A percentile compares a stretch with the other conserved stretches of the same genome.
Conservation (phyloP, 2,888 invertebrate species). For the Mamestra brassicae region DNA sequence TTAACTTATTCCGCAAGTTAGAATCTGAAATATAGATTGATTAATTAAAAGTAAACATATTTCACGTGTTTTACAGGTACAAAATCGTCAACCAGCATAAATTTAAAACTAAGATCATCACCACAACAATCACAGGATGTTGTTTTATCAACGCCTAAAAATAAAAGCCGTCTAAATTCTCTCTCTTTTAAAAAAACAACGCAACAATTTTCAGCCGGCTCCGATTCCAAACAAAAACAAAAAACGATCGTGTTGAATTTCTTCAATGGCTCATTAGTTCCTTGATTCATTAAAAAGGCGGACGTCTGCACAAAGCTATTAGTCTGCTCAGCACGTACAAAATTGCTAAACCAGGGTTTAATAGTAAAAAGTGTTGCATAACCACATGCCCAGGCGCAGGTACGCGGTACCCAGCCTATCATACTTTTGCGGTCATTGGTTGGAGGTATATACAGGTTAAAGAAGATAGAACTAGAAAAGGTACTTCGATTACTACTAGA, state of each 20-base stretch:
- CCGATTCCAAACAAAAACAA: conserved; percentile 42
- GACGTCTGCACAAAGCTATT: conserved; percentile 49
- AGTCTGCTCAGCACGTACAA: conserved; percentile 66
- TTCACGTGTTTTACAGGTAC: not conserved
- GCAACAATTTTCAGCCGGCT: conserved; percentile 34
- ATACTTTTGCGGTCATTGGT: conserved; percentile 55
- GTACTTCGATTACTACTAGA: not conserved
- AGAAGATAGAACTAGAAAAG: not conserved
- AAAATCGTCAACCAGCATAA: not conserved
- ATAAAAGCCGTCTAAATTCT: conserved; percentile 47
- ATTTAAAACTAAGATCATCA: conserved; percentile 18
- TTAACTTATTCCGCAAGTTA: not conserved
- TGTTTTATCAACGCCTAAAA: conserved; percentile 38
- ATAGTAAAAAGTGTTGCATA: conserved; percentile 67
- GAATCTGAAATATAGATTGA: not conserved
- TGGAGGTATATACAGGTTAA: not conserved
- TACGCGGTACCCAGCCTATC: conserved; percentile 34
- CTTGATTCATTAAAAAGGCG: conserved; percentile 60
- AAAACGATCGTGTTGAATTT: conserved; percentile 54
- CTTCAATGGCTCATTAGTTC: conserved; percentile 65
- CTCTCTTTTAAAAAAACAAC: conserved; percentile 49
- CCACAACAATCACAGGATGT: conserved; percentile 51
- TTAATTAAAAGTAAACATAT: not conserved
- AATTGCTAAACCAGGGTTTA: conserved; percentile 57
- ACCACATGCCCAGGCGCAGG: conserved; percentile 54